Base-by-base conservation (phyloP, 92 coral and sea anemone species). In the Epizoanthus illoricatus region DNA sequence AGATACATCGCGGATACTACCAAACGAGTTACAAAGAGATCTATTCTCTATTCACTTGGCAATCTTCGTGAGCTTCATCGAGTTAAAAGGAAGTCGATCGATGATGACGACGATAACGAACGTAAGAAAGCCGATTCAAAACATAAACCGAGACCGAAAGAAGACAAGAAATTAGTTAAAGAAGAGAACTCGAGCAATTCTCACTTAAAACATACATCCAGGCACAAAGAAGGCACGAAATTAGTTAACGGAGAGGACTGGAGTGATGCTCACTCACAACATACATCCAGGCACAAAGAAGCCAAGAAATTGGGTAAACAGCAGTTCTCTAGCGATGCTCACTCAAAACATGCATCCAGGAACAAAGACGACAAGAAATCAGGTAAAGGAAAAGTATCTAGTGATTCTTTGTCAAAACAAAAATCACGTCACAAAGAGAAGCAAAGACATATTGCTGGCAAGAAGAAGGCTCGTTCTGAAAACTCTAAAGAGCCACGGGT, bases 41-140 rank as follows among this genome's bases (percentile, higher is more conserved):
- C 81, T 10, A 20, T 62, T 41, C 49, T 76, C 42, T 62, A 60
- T 63, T 42, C 81, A 43, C 42, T 61, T 18, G 57, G 41, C 7
- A 63, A n/a, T 17, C 49, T 76, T 76, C 81, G 57, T 5, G 81
- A 76, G 39, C 81, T 76, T 76, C 70, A 61, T 21, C 81, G 81
- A 7, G 81, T 76, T 62, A 76, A 76, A 36, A 47, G 81, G 23
- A 76, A 76, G 45, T 76, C 81, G 19, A 8, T 18, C 59, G 70
- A 76, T 36, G 39, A 13, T 16, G 67, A 76, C 39, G 41, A 62
- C 15, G 41, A 62, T 5, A 42, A 62, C 23, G 33, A 18, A 7
- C 17, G n/a, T 19, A 12, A 74, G 10, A 0, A 65, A 5, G 40
- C 21, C 13, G 65, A n/a, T 4, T 62, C 71, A 5, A 41, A 40